Evolutionary conservation across 2,113 vertebrate genomes (phyloP).

Genomic region (Hemibagrus wyckioides): DNA sequence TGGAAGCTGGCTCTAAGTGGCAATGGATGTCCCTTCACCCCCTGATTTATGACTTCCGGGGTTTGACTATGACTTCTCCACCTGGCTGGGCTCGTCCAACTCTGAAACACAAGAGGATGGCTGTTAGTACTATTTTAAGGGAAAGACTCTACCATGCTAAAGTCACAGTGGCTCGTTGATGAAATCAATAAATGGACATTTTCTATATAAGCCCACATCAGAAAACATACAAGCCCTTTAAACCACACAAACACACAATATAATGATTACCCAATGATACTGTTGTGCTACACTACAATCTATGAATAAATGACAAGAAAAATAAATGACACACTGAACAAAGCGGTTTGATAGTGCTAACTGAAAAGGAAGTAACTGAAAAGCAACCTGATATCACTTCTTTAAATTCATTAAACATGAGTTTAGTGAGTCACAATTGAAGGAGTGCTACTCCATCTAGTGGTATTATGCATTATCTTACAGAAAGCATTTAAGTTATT

Average conservation of each 20-base stretch:
- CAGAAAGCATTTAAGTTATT: neutral
- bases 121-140: conserved; percentile 5
- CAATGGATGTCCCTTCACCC: conserved; percentile 50
- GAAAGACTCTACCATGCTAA: neutral
- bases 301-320: neutral
- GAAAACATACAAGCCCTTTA: neutral
- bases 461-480: conserved; percentile 40
- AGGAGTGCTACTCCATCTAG: conserved; percentile 48
- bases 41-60: conserved; percentile 61
- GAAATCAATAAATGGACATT: neutral
- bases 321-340: neutral
- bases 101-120: conserved; percentile 69
- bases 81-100: conserved; percentile 82
- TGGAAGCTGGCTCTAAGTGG: conserved; percentile 72
- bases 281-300: neutral
- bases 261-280: neutral
- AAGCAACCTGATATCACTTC: neutral
- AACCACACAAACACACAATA: neutral
- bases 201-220: neutral
- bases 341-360: neutral
- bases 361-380: neutral
- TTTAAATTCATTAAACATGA: neutral
- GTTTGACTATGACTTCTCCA: conserved; percentile 81
- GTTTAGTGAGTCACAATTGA: conserved; percentile 1
- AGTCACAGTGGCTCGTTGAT: neutral